Evolutionary conservation across 2,797 vertebrate genomes (phyloP), one percentile per base, ranked within the genome.

Genomic region (Leuciscus waleckii): DNA sequence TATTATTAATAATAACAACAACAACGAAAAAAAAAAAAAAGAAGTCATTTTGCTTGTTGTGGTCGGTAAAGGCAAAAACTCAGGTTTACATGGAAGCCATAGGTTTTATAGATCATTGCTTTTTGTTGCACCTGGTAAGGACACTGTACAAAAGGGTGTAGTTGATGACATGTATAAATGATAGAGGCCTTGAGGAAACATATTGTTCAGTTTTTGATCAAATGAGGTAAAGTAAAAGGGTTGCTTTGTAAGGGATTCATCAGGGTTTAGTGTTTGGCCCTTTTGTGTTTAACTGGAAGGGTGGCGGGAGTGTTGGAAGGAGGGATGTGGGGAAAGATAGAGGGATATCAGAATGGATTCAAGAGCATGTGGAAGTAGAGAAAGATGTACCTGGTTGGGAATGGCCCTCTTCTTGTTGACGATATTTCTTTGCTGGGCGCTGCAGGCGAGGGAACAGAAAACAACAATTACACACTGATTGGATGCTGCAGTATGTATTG

Each of bases 321-420:
- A 51, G 49, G 54, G 85, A 11, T 87, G 32, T 54, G 88, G 76
- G 87, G 90, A 90, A 86, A 71, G 70, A 56, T 82, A 87, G 35
- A 69, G 26, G 16, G 7, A 23, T 26, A 68, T n/a, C 5, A 35
- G 51, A 9, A 21, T 46, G 5, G 58, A 29, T 23, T 61, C 8
- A 9, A 63, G 5, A 39, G 3, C 7, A 29, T 19, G 61, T 35
- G 23, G 54, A 75, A 10, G 6, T 1, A 82, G 37, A 85, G 39
- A 7, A 58, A 85, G 84, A 82, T 5, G 11, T 97, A 99, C 98
- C 98, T 99, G 98, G 87, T 99, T 99, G 0, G 98, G 97, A 74
- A 98, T 93, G 67, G 97, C 95, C 81, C 98, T 94, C 91, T 99
- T 99, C 96, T 99, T 99, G 94, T 98, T 98, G 29, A 95, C 93